Conservation (phyloP, 2,888 invertebrate genomes). For the Cynaeus angustus region DNA sequence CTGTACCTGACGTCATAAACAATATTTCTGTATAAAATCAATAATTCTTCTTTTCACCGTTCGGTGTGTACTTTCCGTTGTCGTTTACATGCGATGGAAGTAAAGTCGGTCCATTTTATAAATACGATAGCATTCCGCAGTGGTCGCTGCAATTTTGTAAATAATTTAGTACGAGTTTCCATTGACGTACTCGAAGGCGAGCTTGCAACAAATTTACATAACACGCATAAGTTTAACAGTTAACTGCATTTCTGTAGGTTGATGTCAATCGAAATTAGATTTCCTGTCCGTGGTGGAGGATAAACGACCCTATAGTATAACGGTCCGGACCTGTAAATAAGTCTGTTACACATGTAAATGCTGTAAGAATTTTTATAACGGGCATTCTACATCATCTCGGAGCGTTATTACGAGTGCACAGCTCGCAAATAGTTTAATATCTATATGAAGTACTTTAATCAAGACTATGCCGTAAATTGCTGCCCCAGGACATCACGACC, state of each 20-base stretch:
- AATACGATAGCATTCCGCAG: constrained; percentile 29
- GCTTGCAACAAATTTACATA: constrained; percentile 55
- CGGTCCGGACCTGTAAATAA: constrained; percentile 57
- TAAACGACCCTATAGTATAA: constrained; percentile 55
- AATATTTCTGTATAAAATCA: constrained; percentile 55
- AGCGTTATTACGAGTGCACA: constrained; percentile 17
- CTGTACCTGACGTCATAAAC: constrained; percentile 51
- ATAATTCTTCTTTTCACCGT: constrained; percentile 24
- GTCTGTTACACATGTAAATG: constrained; percentile 55
- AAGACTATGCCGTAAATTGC: constrained; percentile 10
- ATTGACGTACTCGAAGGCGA: constrained; percentile 56
- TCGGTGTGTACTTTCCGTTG: constrained; percentile 24
- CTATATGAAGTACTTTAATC: constrained; percentile 17
- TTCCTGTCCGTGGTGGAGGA: constrained; percentile 57
- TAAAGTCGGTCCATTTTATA: constrained; percentile 51
- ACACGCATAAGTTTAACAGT: constrained; percentile 57
- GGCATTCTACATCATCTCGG: constrained; percentile 26
- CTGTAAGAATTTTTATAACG: constrained; percentile 46
- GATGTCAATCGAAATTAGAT: constrained; percentile 62
- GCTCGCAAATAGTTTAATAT: constrained; percentile 20
- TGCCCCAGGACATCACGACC: background rate
- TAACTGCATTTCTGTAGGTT: constrained; percentile 59
- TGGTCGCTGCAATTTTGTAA: constrained; percentile 45
- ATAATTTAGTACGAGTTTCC: constrained; percentile 60
- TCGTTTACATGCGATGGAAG: constrained; percentile 51